phyloP scores from a whole-genome alignment of 2,888 invertebrate species.

The Apomyelois bistriatella region DNA sequence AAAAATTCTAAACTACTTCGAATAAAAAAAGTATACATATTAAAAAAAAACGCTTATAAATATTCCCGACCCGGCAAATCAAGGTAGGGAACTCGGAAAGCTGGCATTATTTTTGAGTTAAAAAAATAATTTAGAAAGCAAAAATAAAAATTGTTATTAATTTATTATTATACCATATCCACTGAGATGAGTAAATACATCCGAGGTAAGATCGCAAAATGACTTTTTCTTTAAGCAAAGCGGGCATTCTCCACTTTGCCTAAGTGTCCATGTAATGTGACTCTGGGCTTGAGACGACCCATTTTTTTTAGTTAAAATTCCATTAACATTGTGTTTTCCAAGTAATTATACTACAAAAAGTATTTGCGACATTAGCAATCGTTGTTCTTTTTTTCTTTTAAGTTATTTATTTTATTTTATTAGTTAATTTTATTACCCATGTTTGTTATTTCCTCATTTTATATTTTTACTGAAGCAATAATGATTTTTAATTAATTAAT shows the following conservation, averaged over 20 bases:
- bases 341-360: constrained; percentile 13
- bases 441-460: no score
- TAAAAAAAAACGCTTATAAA: no score
- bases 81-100: no score
- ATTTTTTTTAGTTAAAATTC: constrained; percentile 38
- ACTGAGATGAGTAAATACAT: constrained; percentile 10
- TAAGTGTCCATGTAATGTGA: constrained; percentile 57
- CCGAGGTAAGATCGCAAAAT: constrained; percentile 25
- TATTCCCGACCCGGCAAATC: no score
- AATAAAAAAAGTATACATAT: no score
- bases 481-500: no score
- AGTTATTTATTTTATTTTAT: not conserved
- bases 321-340: constrained; percentile 33
- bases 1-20: no score
- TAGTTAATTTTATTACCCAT: no score
- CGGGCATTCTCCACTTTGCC: constrained; percentile 41
- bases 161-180: not conserved
- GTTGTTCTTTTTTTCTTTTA: no score
- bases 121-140: not conserved
- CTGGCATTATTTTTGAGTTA: no score
- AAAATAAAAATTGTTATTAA: no score
- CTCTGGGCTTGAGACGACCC: constrained; percentile 24
- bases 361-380: not conserved
- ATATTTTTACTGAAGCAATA: no score
- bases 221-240: constrained; percentile 42